Evolutionary conservation across 2,888 invertebrate genomes (phyloP), one percentile per base, ranked within the genome.

Genomic region (Stenodera caucasica): DNA sequence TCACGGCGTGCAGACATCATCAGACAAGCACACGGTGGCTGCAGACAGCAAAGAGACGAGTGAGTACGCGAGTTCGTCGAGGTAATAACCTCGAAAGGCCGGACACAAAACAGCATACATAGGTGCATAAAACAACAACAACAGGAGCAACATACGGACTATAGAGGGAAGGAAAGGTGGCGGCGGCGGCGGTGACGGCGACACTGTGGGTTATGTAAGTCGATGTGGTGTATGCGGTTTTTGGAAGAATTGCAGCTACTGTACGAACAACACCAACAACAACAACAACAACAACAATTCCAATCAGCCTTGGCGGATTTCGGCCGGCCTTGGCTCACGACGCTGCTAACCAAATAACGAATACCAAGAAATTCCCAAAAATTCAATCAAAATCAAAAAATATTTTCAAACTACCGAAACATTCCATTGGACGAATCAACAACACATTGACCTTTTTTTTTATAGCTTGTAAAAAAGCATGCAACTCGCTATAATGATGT

Each of bases 11-110:
- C 60, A 60, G 61, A 55, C 60, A 50, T 55, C 61, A 61, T 55
- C 61, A 61, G 61, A 57, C 61, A 57, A 56, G 60, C 60, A 40
- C 37, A 50, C 40, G 33, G 45, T 21, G 21, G 21, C 21, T 11
- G 57, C 53, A 63, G 63, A 63, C 63, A 63, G 57, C 63, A 56
- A 63, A 63, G 63, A 63, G 63, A 63, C 63, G 63, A 60, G 55
- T 21, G 53, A 57, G 53, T 51, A 37, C 58, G 63, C 60, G 60
- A 60, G 60, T 63, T 63, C 60, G 63, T 51, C 57, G 60, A 63
- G 63, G 63, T 63, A 63, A 63, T 63, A 63, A 63, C 63, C 63
- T 63, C 63, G 60, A 63, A 63, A 63, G 63, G 63, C 63, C 63
- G 63, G 63, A n/a, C 53, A 53, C 56, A 35, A 37, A 29, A 49